Evolutionary conservation across 1,140 invertebrate species (phyloP), one percentile per base, ranked within the genome.

Genomic region (Solen grandis): DNA sequence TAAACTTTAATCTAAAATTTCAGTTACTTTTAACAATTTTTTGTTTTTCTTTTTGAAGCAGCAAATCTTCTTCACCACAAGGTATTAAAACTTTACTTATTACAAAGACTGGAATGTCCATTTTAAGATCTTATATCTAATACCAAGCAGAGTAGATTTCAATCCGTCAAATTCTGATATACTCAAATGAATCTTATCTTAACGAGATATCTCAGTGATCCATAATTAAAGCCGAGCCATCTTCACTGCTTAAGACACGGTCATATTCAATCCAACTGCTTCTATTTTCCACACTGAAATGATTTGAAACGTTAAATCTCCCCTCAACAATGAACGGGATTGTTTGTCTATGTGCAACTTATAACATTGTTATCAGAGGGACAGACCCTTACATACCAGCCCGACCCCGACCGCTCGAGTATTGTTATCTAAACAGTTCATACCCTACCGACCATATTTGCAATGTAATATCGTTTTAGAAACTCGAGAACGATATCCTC

Each of bases 361-460:
- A 2, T 41, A 3, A 3, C 5, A 29, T 29, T 54, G 46, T n/a
- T 14, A 35, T 29, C 31, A 16, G 2, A 22, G n/a, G 14, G 66
- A 2, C 19, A 27, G 14, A 16, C n/a, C 52, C 25, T 35, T 29
- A 59, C 38, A 29, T 60, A 22, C 41, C 13, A 27, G 5, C 50
- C 46, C 62, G 5, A 31, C 33, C 35, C 27, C 38, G 38, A 31
- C n/a, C n/a, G 4, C 36, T 74, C 14, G 50, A 60, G 70, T 74
- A 74, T 57, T 60, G 29, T 50, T 41, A 74, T 74, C 57, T 46
- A 74, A 60, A 38, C 62, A 74, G 27, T 74, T 74, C 35, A 60
- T 46, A 74, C 31, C 46, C 62, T 27, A 25, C 16, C 36, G 19
- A 27, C 35, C 38, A 29, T 74, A 60, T 29, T 31, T 35, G 57